These are phyloP conservation scores for Orthosia cruda DNA, from an alignment of 2,888 invertebrate species.

Conservation along the genomic window DNA sequence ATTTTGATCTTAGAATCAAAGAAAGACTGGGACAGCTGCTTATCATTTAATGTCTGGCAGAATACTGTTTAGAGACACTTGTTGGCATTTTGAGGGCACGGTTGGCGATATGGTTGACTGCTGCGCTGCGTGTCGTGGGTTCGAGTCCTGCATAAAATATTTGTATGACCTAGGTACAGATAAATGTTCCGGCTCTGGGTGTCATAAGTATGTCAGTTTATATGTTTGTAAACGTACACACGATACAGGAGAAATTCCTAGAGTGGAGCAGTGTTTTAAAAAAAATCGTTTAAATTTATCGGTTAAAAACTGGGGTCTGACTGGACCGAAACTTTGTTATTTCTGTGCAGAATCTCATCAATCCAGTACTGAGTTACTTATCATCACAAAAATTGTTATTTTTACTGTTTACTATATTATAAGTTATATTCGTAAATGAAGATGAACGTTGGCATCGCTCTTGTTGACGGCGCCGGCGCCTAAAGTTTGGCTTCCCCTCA, in stretches of 20 bases:
- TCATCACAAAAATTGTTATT: neutral
- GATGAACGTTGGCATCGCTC: constrained; percentile 19
- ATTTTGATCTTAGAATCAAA: constrained; percentile 38
- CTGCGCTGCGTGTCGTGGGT: too few species aligned
- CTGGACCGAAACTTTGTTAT: too few species aligned
- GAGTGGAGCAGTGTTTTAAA: too few species aligned
- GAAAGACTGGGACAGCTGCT: constrained; percentile 12
- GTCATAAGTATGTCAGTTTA: too few species aligned
- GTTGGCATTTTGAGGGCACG: neutral
- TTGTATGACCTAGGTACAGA: too few species aligned
- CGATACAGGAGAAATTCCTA: too few species aligned
- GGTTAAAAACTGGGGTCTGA: neutral
- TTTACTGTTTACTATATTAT: neutral
- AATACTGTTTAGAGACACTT: neutral
- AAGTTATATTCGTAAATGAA: constrained; percentile 19
- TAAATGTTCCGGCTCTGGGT: too few species aligned
- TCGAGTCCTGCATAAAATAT: too few species aligned
- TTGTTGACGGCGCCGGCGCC: constrained; percentile 44
- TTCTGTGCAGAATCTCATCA: neutral
- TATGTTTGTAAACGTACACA: too few species aligned
- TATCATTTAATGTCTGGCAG: neutral
- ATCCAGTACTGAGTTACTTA: neutral
- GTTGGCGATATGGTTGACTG: too few species aligned
- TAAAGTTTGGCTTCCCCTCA: constrained; percentile 33
- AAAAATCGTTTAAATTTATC: neutral